Conservation (phyloP, 1,140 invertebrate species). For the Hycleus phaleratus region DNA sequence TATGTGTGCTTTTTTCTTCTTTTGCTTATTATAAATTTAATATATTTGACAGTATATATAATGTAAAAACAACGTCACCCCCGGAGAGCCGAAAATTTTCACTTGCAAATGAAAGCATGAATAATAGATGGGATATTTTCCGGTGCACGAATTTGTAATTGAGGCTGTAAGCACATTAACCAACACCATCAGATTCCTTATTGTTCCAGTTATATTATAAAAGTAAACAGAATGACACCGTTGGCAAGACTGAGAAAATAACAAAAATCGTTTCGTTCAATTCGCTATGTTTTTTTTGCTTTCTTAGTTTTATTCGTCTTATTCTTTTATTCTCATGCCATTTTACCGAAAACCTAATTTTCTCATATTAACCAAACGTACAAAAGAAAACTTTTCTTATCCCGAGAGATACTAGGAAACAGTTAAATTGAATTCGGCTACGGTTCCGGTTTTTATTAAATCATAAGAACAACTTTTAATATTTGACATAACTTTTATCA, state of each 20-base stretch:
- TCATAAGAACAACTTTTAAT: constrained; percentile 26
- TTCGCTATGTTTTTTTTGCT: no score
- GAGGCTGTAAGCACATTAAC: constrained; percentile 9
- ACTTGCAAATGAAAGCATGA: constrained; percentile 14
- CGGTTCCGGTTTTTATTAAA: constrained; percentile 23
- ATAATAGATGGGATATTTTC: constrained; percentile 12
- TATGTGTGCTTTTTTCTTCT: neutral
- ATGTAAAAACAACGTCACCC: neutral
- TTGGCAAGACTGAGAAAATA: constrained; percentile 3
- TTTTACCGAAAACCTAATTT: constrained; percentile 29
- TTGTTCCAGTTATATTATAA: constrained; percentile 7
- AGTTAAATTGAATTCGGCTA: constrained; percentile 12
- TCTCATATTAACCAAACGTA: constrained; percentile 24
- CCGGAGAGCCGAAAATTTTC: constrained; percentile 1
- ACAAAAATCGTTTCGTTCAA: neutral
- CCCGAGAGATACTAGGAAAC: constrained; percentile 21
- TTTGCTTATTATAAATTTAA: neutral
- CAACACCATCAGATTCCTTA: constrained; percentile 8
- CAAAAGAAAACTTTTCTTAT: constrained; percentile 26
- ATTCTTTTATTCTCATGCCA: neutral
- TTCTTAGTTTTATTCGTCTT: no score
- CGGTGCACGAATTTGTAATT: constrained; percentile 12
- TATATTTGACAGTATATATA: no score
- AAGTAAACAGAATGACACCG: constrained; percentile 11
- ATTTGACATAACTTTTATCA: constrained; percentile 22